Percentiles rank a stretch among this genome's conserved stretches.
Evolutionary conservation across 2,113 vertebrate genomes (phyloP).

Genomic region (Hassar affinis): DNA sequence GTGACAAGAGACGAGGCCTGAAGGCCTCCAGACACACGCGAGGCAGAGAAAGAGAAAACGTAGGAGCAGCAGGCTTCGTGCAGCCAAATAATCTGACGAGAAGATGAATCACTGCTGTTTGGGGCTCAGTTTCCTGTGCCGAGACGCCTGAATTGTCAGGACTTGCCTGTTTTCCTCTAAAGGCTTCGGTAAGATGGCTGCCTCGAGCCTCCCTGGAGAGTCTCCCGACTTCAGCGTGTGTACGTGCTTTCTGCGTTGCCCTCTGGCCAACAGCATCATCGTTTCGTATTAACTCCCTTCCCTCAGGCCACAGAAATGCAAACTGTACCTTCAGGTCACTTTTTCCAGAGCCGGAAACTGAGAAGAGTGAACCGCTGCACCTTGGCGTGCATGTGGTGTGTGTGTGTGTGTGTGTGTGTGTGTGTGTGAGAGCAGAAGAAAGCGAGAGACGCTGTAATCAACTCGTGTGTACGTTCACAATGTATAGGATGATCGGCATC

Average conservation of each 20-base stretch:
- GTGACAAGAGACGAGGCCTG: constrained; percentile 74
- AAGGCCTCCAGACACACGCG: constrained; percentile 72
- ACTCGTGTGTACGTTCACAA: constrained; percentile 12
- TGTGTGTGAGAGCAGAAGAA: background rate
- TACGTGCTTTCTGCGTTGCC: background rate
- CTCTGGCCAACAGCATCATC: constrained; percentile 37
- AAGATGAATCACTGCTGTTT: constrained; percentile 82
- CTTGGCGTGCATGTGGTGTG: background rate
- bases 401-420: too few relatives aligned
- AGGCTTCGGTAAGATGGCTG: constrained; percentile 71
- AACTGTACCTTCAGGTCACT: constrained; percentile 32
- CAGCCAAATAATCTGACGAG: constrained; percentile 73
- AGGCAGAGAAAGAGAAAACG: constrained; percentile 69
- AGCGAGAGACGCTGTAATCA: constrained; percentile 53
- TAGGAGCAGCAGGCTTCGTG: constrained; percentile 66
- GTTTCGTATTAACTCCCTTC: constrained; percentile 43
- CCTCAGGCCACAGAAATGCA: constrained; percentile 40
- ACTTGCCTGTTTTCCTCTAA: constrained; percentile 77
- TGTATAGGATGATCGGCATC: constrained; percentile 20
- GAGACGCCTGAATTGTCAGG: constrained; percentile 75
- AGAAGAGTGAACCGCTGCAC: background rate
- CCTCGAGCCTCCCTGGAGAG: constrained; percentile 35
- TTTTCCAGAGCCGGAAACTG: constrained; percentile 32
- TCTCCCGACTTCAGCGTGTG: background rate
- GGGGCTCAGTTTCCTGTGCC: constrained; percentile 79